phyloP scores from a whole-genome alignment of 1,140 invertebrate species.

The Plutomurus gul region DNA sequence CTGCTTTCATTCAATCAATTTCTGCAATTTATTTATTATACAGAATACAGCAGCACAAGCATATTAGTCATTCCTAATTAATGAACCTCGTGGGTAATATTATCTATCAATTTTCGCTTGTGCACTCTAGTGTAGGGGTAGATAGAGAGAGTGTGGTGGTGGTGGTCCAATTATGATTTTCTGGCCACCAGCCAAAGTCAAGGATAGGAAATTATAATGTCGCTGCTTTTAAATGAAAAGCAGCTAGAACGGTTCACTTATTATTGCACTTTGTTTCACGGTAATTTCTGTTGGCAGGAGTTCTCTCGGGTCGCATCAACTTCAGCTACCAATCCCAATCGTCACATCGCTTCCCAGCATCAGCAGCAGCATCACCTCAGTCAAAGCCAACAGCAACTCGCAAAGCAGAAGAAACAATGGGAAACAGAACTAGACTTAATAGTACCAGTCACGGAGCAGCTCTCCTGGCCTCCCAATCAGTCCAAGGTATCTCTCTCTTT shows the following conservation, averaged over 20 bases:
- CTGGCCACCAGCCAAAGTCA: neutral
- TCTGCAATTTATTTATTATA: neutral
- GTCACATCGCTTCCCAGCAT: neutral
- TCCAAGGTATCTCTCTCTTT: neutral
- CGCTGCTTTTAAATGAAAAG: neutral
- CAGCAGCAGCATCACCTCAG: neutral
- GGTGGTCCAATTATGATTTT: too few relatives aligned
- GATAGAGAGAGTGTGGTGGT: neutral
- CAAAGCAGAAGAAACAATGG: conserved; percentile 39
- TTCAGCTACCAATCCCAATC: conserved; percentile 2
- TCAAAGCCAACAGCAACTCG: conserved; percentile 18
- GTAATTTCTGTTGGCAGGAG: conserved; percentile 34
- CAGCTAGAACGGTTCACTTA: neutral
- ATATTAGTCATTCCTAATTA: neutral
- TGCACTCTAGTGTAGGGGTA: neutral
- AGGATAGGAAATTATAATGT: neutral
- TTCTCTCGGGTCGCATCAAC: conserved; percentile 37
- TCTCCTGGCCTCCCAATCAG: conserved; percentile 34
- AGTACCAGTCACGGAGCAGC: conserved; percentile 42
- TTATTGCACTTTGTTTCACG: neutral
- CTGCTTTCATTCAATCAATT: neutral
- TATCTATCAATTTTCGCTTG: conserved; percentile 5
- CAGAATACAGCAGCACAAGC: too few relatives aligned
- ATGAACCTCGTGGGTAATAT: neutral
- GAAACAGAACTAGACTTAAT: conserved; percentile 49